phyloP scores from a whole-genome alignment of 35 echinoderm and acorn worm species.

The Hemicentrotus pulcherrimus region DNA sequence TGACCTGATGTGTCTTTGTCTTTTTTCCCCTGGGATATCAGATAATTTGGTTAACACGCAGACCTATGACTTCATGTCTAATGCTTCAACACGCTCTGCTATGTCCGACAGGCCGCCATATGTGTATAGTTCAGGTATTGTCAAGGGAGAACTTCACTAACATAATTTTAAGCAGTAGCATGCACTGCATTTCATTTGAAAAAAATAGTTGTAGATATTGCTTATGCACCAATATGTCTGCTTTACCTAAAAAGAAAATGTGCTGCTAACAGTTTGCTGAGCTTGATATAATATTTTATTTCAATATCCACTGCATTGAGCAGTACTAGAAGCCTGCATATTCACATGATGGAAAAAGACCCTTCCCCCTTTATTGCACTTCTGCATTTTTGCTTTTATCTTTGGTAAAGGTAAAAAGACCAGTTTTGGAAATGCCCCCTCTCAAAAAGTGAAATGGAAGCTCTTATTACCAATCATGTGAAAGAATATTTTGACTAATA shows the following conservation, averaged over 20 bases:
- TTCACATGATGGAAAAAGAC: not conserved
- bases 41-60: slow-evolving; percentile 57
- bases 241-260: not conserved
- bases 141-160: not conserved
- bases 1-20: not conserved
- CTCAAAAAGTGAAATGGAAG: no score
- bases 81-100: slow-evolving; percentile 50
- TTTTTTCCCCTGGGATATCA: slow-evolving; percentile 15
- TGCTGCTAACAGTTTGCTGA: not conserved
- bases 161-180: not conserved
- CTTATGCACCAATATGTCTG: not conserved
- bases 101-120: slow-evolving; percentile 46
- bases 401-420: no score
- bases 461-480: no score
- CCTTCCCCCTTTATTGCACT: not conserved
- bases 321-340: not conserved
- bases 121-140: slow-evolving; percentile 50
- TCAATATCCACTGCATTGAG: not conserved
- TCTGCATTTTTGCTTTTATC: not conserved
- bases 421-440: no score
- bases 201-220: not conserved
- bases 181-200: not conserved
- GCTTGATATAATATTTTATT: not conserved
- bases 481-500: no score
- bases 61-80: slow-evolving; percentile 51